Base-by-base conservation (phyloP, 2,888 invertebrate species). In the Drosophila hamatofila region DNA sequence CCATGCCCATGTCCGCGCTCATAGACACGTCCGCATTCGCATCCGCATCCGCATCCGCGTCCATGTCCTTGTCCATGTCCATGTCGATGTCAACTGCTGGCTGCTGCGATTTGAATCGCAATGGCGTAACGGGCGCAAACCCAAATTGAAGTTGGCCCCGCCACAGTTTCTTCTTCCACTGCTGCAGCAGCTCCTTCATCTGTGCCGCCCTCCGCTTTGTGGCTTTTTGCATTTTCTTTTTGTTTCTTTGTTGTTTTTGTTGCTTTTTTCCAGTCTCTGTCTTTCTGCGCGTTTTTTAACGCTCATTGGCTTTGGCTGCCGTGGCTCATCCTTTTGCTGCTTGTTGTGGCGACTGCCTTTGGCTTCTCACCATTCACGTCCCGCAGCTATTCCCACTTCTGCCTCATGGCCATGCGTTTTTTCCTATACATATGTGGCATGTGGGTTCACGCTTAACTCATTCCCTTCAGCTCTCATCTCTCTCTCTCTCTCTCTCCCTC, bases 41-140 rank as follows among this genome's bases (percentile, higher is more conserved):
- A n/a, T 39, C n/a, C 37, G 21, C 65, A 18, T 27, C 25, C 42
- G 21, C 51, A n/a, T 54, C 44, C 56, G 18, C 35, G 27, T 46
- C 33, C 46, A 12, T 25, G 52, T 48, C 35, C 59, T 23, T 54
- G 33, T 69, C 52, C 35, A 25, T 33, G 30, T 68, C 69, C 61
- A 27, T 60, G 65, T 63, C 66, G 63, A 72, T 63, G 74, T 74
- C 78, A 69, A 66, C 78, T 71, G 75, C 71, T 72, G 72, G 55
- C 68, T 63, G 80, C 88, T 58, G 82, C 85, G 88, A 84, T 84
- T 84, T 88, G 86, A 84, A 84, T 88, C 88, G 83, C 88, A 85
- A 75, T 79, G 73, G 72, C 69, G 72, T 65, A 68, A 27, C 62
- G 69, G 66, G 66, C 67, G 65, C 69, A 78, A 75, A 75, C 82